Evolutionary conservation across 2,113 vertebrate genomes (phyloP), one percentile per base, ranked within the genome.

Genomic region (Leiothrix lutea): DNA sequence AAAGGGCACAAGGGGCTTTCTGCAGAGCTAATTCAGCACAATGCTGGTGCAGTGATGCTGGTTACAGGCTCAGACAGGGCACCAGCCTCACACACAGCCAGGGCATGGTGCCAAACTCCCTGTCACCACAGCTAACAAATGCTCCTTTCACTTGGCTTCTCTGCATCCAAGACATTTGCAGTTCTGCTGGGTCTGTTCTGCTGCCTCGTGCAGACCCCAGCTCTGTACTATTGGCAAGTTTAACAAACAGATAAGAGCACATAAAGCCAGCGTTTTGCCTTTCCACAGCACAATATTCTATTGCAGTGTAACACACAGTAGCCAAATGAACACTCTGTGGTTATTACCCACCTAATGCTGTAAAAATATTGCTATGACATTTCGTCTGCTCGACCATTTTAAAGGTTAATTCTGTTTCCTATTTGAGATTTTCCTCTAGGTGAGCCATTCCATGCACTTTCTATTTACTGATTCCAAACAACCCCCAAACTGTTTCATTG

Each of bases 331-430:
- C 95, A 78, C 25, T 90, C 86, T 1, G 16, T 94, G 80, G 90
- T 97, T 97, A 95, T 93, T 95, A 96, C 81, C 91, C 93, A 95
- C 64, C 95, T 94, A 95, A 92, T 82, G 88, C 88, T 97, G 92
- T 92, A 97, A 98, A 98, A 98, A 97, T 94, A 97, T 86, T 97
- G 94, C 96, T 96, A 90, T 96, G 97, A 97, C 97, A 98, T 98
- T 98, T 98, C 7, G 48, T 95, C 91, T 96, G 94, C 94, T 95
- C 62, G 28, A 88, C 95, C 96, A 96, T 95, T 96, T 90, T 95
- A 98, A 97, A 98, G 97, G 97, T 98, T 98, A 98, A 97, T 96
- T 98, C 95, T 95, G 85, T 96, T 97, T 97, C 90, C 78, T 96
- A 74, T 96, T 94, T 92, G 95, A 95, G 90, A 91, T 97, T 96